phyloP scores from a whole-genome alignment of 2,113 vertebrate species.

The Centropristis striata region DNA sequence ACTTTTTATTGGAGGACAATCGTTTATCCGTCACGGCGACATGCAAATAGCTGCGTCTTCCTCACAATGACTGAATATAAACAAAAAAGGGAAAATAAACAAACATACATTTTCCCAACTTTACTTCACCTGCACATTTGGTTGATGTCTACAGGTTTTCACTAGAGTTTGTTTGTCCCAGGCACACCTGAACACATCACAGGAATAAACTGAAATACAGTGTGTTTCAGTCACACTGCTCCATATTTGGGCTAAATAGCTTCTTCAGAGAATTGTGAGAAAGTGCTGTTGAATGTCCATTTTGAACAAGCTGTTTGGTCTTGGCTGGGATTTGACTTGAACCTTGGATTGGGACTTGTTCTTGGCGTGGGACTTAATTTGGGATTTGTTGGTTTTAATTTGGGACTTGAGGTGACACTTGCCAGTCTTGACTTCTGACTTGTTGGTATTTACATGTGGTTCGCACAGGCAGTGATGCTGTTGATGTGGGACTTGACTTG shows the following conservation, averaged over 20 bases:
- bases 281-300: too few species aligned
- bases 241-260: too few species aligned
- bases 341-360: background rate
- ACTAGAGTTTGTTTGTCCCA: background rate
- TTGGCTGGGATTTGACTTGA: background rate
- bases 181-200: background rate
- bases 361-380: too few species aligned
- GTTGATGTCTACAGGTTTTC: background rate
- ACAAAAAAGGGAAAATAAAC: slow-evolving; percentile 16
- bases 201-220: background rate
- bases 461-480: too few species aligned
- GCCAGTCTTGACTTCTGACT: background rate
- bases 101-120: background rate
- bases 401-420: background rate
- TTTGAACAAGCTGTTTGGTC: too few species aligned
- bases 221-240: background rate
- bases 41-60: slow-evolving; percentile 25
- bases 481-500: too few species aligned
- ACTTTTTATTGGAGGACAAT: slow-evolving; percentile 47
- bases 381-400: background rate
- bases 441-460: too few species aligned
- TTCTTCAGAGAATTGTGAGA: too few species aligned
- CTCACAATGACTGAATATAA: slow-evolving; percentile 19
- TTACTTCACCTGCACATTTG: background rate
- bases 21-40: slow-evolving; percentile 27